Base-by-base conservation (phyloP, 2,113 vertebrate species). In the Balaeniceps rex region DNA sequence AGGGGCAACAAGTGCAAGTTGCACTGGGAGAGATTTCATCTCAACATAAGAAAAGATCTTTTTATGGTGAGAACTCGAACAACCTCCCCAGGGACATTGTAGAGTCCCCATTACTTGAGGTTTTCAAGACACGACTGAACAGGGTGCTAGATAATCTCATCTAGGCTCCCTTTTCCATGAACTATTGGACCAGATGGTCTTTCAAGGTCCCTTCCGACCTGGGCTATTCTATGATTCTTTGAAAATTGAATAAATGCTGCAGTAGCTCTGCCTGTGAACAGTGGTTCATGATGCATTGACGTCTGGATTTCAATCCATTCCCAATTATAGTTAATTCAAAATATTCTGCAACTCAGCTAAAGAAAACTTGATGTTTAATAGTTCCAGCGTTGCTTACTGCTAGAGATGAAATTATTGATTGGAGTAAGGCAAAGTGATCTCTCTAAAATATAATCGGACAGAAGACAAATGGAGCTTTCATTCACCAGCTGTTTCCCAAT, bases 401-500 rank as follows among this genome's bases (percentile, higher is more conserved):
- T 74, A 74, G 63, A 80, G 58, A 28, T 91, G 33, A 63, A 94
- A 68, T 83, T 80, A 95, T 63, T 91, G 60, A 91, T 31, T 86
- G 70, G 46, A 33, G 22, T 70, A 70, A 2, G 1, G 66, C 51
- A 89, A 91, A 93, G 49, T 7, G 12, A 63, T 74, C 49, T 93
- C 46, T 83, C 76, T 46, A 74, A 95, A 93, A 90, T 74, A 58
- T 44, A 90, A 83, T 70, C 1, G 0, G 54, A 91, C 19, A 77
- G 49, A 91, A 93, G 75, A 90, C 23, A 91, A 95, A 93, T 80
- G 54, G 28, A 87, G 51, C 61, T 95, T 91, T 94, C 78, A 74
- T 70, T 83, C 54, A 93, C 52, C 40, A 80, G 51, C 70, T 91
- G 54, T 91, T 97, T 86, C 49, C 51, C 38, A 74, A 24, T 70